Evolutionary conservation across 2,113 vertebrate genomes (phyloP), one percentile per base, ranked within the genome.

Genomic region (Microcebus lehilahytsara): DNA sequence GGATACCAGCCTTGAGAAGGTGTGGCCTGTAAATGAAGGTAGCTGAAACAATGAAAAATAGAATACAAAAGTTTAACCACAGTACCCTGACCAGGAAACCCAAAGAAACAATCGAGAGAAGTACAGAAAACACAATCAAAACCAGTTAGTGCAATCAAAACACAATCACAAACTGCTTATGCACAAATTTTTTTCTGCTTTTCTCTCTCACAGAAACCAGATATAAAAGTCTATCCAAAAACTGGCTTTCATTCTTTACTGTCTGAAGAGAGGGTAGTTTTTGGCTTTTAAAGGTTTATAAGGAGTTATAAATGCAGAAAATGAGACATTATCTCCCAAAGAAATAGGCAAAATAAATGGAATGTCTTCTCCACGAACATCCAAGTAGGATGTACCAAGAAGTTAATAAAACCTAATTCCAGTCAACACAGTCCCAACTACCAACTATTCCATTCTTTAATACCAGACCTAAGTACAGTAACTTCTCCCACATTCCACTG

Each of bases 241-340:
- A 34, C 40, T 56, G 49, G 17, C 34, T 88, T 96, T 69, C 62
- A 46, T 53, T 71, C 75, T 64, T 92, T 40, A 22, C 10, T 72
- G 2, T 67, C 40, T 64, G 9, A 51, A 49, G 51, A 87, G 5
- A 94, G 9, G 27, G 8, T 89, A 85, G 14, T 37, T 32, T 25
- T 19, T 53, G 20, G 20, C 16, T 83, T 88, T 56, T 42, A 95
- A 79, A 91, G 32, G 66, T 83, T 89, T 53, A 51, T 46, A 62
- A 60, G 10, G n/a, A 60, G 22, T 85, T 93, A 62, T 30, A 67
- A 93, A 86, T 32, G 37, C 37, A 87, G 71, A 85, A 96, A 97
- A 69, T 11, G 8, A 77, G 56, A 86, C 32, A 84, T 11, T 79
- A 58, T 42, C 40, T 64, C 37, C 77, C 27, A 79, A 53, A 86